Evolutionary conservation across 2,113 vertebrate genomes (phyloP).

Genomic region (Neomonachus schauinslandi): DNA sequence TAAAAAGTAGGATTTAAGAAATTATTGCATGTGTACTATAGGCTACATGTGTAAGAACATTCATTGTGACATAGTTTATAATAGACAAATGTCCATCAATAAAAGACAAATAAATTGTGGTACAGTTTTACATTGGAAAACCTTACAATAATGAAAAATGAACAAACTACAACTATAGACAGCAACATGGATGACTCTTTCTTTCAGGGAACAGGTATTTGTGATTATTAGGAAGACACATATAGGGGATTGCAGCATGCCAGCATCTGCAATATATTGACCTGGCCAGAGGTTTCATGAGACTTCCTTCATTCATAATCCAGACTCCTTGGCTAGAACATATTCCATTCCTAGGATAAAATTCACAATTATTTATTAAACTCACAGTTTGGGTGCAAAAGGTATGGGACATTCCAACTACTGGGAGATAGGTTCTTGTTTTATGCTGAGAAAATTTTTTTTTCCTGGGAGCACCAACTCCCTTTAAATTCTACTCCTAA

Average conservation of each 20-base stretch:
- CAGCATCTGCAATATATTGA: not conserved
- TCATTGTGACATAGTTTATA: not conserved
- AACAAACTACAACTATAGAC: not conserved
- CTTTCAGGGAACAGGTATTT: not conserved
- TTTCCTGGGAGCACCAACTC: not conserved
- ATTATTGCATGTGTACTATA: not conserved
- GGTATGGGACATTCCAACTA: not conserved
- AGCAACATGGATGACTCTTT: not conserved
- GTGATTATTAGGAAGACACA: not conserved
- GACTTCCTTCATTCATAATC: not conserved
- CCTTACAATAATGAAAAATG: not conserved
- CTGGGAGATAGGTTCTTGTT: not conserved
- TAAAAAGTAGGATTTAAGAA: not conserved
- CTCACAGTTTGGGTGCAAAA: not conserved
- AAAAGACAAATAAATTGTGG: not conserved
- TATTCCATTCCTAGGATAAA: not conserved
- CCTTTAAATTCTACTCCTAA: not conserved
- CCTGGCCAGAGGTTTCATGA: not conserved
- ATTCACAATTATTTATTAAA: not conserved
- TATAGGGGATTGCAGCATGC: accelerated
- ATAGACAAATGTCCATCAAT: not conserved
- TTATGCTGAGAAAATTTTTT: not conserved
- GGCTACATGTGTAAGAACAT: not conserved
- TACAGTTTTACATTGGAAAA: not conserved
- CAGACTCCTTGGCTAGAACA: not conserved